phyloP scores from a whole-genome alignment of 2,113 vertebrate species.

The Mustela nigripes region DNA sequence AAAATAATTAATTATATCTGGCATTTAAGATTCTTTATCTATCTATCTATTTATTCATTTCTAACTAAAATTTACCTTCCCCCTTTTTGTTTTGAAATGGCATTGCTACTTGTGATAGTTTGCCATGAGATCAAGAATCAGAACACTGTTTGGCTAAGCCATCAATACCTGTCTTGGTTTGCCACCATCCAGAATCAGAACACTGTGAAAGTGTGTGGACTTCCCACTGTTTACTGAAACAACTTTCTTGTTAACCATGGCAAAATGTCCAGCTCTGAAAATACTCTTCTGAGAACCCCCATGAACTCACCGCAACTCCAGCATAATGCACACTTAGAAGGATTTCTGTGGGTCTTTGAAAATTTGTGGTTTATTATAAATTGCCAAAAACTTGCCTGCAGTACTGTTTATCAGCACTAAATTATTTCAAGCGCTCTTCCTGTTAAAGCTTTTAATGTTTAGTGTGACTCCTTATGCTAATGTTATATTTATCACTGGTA shows the following conservation, averaged over 20 bases:
- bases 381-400: slow-evolving; percentile 82
- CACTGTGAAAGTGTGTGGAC: slow-evolving; percentile 13
- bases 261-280: slow-evolving; percentile 71
- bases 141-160: not conserved
- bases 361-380: slow-evolving; percentile 81
- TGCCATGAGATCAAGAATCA: slow-evolving; percentile 4
- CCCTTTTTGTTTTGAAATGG: not conserved
- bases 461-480: slow-evolving; percentile 76
- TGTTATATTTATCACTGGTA: slow-evolving; percentile 79
- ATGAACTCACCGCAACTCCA: slow-evolving; percentile 40
- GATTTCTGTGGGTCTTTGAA: slow-evolving; percentile 75
- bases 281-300: slow-evolving; percentile 44
- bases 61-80: not conserved
- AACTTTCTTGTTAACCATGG: slow-evolving; percentile 60
- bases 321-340: slow-evolving; percentile 57
- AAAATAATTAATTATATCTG: not conserved
- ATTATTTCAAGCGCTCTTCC: slow-evolving; percentile 82
- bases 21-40: not conserved
- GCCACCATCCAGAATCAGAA: slow-evolving; percentile 27
- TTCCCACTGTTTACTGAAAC: slow-evolving; percentile 66
- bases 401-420: slow-evolving; percentile 83
- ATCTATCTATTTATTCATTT: not conserved
- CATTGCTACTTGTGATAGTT: not conserved
- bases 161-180: not conserved
- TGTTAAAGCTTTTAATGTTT: slow-evolving; percentile 79